phyloP scores from a whole-genome alignment of 2,113 vertebrate species.

The Coptodon bakossiorum region DNA sequence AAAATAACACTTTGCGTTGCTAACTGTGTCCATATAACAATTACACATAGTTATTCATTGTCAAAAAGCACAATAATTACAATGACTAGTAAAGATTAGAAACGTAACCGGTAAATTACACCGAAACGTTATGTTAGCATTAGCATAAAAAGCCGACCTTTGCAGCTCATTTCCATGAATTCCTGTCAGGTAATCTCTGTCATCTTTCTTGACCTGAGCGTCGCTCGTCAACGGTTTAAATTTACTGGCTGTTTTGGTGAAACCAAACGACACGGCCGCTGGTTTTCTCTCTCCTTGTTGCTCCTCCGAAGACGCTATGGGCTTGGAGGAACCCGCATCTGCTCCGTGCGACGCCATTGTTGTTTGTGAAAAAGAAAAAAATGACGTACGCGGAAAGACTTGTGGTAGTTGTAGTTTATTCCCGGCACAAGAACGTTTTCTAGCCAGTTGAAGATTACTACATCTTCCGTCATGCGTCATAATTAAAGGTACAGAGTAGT shows the following conservation, averaged over 20 bases:
- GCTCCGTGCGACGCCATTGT: constrained; percentile 66
- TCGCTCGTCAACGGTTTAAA: constrained; percentile 37
- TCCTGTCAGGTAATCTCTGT: constrained; percentile 71
- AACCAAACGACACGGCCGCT: constrained; percentile 73
- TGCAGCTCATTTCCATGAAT: constrained; percentile 71
- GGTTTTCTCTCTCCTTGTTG: constrained; percentile 49
- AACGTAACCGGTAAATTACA: background rate
- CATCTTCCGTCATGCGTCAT: constrained; percentile 25
- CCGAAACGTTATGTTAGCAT: background rate
- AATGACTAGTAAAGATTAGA: background rate
- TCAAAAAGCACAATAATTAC: too few species aligned
- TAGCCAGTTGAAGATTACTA: background rate
- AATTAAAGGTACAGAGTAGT: background rate
- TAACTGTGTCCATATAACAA: too few species aligned
- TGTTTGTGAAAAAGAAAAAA: constrained; percentile 6
- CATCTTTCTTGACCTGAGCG: constrained; percentile 13
- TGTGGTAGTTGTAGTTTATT: constrained; percentile 58
- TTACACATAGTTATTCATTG: background rate
- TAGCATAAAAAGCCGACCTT: constrained; percentile 62
- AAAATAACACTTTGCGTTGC: background rate
- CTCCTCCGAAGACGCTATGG: background rate
- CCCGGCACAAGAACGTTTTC: rapidly evolving
- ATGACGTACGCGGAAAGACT: background rate
- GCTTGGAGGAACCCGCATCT: background rate
- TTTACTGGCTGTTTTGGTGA: constrained; percentile 71